These are phyloP conservation scores for Forficula auricularia DNA, from an alignment of 1,140 invertebrate genomes.

Conservation along the genomic window DNA sequence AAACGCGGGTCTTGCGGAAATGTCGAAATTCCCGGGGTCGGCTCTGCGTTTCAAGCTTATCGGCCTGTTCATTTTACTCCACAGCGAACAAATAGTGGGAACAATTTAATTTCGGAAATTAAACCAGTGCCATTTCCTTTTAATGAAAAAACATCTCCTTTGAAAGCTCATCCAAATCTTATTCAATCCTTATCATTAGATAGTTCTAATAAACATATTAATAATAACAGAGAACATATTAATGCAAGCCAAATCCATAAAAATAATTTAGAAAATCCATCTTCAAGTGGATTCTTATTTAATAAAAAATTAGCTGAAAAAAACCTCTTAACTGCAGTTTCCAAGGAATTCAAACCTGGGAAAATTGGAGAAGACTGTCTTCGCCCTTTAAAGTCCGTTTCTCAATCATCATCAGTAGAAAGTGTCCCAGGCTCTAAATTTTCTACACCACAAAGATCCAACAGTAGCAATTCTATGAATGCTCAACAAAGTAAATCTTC, in stretches of 20 bases:
- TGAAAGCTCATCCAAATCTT: too few relatives aligned
- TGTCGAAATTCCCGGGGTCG: constrained; percentile 2
- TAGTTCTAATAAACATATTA: too few relatives aligned
- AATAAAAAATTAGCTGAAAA: too few relatives aligned
- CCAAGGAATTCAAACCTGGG: constrained; percentile 4
- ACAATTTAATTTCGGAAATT: too few relatives aligned
- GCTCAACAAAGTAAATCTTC: background rate
- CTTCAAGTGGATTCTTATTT: too few relatives aligned
- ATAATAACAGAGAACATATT: too few relatives aligned
- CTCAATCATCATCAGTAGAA: constrained; percentile 7
- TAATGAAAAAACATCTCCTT: background rate
- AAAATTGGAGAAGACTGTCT: constrained; percentile 2
- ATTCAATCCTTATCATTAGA: too few relatives aligned
- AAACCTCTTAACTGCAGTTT: background rate
- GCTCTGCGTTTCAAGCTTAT: background rate
- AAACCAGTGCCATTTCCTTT: background rate
- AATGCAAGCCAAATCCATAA: too few relatives aligned
- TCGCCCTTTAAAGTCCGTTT: constrained; percentile 6
- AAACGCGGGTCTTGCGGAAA: background rate
- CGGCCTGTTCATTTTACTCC: constrained; percentile 7
- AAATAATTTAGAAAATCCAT: too few relatives aligned
- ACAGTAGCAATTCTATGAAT: constrained; percentile 1
- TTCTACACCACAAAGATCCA: constrained; percentile 7
- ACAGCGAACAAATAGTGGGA: background rate
- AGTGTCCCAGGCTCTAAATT: constrained; percentile 1